Base-by-base conservation (phyloP, 2,797 vertebrate genomes). In the Brachymystax lenok region DNA sequence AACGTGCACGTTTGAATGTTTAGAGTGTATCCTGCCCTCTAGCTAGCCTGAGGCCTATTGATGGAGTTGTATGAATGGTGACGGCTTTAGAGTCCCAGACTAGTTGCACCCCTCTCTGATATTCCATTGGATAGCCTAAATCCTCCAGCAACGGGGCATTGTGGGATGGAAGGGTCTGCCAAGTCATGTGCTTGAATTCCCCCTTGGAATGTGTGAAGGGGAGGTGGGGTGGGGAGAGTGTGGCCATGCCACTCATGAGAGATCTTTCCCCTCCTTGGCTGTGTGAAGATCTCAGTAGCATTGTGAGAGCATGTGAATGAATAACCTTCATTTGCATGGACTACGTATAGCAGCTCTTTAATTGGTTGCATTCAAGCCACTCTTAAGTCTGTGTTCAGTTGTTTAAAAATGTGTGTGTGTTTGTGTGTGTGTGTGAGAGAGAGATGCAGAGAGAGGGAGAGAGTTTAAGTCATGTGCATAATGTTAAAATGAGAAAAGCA, bases 321-420 rank as follows among this genome's bases (percentile, higher is more conserved):
- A 80, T 82, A 63, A 76, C 46, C 19, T 76, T 83, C 80, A 88
- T 88, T 86, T 86, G 81, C 84, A 86, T 86, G 83, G 78, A 77
- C 76, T 77, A 77, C 77, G 71, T 76, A 84, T 82, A 85, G 82
- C 80, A 84, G 77, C 33, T 75, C 71, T 86, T 86, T 88, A 86
- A 88, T 88, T 88, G 81, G 84, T 82, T 64, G 73, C 81, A 84
- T 85, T 87, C 84, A 84, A 78, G 80, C 54, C 71, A 72, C 10
- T 46, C 40, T 79, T 78, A 82, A 87, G 85, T 88, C 81, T 78
- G 67, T 84, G 83, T 86, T 84, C 75, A 71, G 72, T 80, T 80
- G 72, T 86, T 80, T 83, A 77, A 75, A 79, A 76, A 76, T 59
- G 69, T 72, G 35, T 73, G 73, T 61, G 72, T 21, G 76, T 73